phyloP scores from a whole-genome alignment of 2,797 vertebrate genomes.

The Micropoecilia bifurca region DNA sequence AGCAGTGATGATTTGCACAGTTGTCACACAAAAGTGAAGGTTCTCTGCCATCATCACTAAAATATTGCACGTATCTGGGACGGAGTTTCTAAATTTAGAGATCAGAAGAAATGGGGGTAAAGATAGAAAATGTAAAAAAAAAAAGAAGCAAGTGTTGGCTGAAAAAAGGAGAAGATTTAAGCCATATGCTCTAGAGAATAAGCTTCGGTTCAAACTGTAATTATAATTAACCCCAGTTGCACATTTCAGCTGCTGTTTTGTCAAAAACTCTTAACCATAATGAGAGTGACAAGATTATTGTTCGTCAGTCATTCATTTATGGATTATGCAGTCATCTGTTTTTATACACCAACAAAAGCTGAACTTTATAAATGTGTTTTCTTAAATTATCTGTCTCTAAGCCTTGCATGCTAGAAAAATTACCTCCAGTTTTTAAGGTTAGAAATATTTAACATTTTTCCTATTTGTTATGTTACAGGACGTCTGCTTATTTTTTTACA shows the following conservation, averaged over 20 bases:
- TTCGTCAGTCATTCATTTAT: constrained; percentile 10
- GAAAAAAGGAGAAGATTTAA: constrained; percentile 23
- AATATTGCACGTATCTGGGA: constrained; percentile 69
- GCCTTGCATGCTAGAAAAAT: background rate
- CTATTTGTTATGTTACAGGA: background rate
- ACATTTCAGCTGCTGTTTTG: constrained; percentile 14
- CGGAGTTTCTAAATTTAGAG: constrained; percentile 74
- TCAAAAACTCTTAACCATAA: constrained; percentile 1
- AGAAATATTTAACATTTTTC: background rate
- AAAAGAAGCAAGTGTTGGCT: constrained; percentile 37
- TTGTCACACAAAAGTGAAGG: constrained; percentile 54
- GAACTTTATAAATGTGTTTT: background rate
- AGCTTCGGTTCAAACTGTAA: constrained; percentile 18
- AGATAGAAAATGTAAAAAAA: constrained; percentile 33
- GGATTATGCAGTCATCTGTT: constrained; percentile 12
- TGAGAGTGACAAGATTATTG: background rate
- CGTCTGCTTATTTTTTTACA: background rate
- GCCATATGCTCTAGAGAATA: constrained; percentile 40
- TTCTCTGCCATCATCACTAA: constrained; percentile 63
- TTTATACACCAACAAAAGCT: background rate
- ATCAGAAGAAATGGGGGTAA: constrained; percentile 52
- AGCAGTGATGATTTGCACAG: constrained; percentile 55
- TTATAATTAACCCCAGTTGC: constrained; percentile 13
- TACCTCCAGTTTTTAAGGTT: background rate
- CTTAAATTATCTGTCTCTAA: background rate